Evolutionary conservation across 2,113 vertebrate species (phyloP).

Genomic region (Poicephalus meyeri): DNA sequence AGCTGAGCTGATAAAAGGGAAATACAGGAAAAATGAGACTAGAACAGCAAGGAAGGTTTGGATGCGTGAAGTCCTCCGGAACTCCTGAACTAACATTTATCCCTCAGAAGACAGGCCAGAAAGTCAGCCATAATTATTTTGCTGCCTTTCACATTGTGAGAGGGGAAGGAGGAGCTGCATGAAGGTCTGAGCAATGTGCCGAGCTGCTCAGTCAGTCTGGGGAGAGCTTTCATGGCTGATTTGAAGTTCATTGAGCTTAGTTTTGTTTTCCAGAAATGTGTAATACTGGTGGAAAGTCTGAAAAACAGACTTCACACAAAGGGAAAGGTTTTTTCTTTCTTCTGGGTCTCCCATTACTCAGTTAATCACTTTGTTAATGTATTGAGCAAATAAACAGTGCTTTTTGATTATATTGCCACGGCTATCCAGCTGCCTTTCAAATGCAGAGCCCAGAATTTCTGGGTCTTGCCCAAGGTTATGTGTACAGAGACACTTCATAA

Average conservation of each 20-base stretch:
- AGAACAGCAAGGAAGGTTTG: not conserved
- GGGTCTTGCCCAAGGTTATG: constrained; percentile 48
- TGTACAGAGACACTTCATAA: constrained; percentile 42
- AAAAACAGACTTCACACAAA: not conserved
- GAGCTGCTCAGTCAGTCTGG: not conserved
- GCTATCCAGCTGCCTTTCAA: constrained; percentile 21
- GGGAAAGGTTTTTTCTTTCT: not conserved
- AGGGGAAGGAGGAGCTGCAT: not conserved
- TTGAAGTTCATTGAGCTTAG: not conserved
- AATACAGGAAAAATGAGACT: not conserved
- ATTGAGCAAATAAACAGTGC: constrained; percentile 32
- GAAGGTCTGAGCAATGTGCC: not conserved
- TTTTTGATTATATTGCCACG: not conserved
- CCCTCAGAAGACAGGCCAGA: not conserved
- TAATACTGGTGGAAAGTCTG: not conserved
- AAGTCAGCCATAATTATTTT: not conserved
- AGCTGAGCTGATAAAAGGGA: not conserved
- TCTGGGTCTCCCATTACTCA: not conserved
- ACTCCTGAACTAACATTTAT: not conserved
- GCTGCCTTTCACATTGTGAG: not conserved
- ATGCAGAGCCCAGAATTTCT: constrained; percentile 22
- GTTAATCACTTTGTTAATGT: constrained; percentile 11
- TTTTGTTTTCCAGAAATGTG: not conserved
- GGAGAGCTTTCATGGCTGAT: not conserved
- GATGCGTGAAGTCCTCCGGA: not conserved